These are phyloP conservation scores for Serrognathus titanus DNA, from an alignment of 2,888 invertebrate species.

Conservation along the genomic window DNA sequence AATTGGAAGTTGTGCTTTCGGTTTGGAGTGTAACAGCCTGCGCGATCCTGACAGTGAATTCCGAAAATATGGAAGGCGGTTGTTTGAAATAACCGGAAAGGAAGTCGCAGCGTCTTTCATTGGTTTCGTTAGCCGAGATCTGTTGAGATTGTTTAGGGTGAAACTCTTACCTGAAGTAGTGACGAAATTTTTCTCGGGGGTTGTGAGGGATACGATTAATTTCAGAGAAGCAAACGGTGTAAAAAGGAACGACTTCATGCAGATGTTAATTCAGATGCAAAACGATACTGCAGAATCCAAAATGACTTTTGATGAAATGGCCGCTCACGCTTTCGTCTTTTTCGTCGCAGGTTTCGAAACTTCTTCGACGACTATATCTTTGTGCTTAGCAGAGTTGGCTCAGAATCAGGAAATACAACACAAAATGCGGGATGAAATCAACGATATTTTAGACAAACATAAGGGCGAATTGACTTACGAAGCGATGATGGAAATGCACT, in stretches of 20 bases:
- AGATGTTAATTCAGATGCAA: slow-evolving; percentile 52
- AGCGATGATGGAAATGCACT: slow-evolving; percentile 32
- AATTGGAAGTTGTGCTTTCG: too few species aligned
- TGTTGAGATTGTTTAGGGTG: slow-evolving; percentile 7
- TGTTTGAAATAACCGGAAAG: slow-evolving; percentile 13
- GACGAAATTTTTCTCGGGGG: slow-evolving; percentile 47
- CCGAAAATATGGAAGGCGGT: too few species aligned
- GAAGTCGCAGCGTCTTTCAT: slow-evolving; percentile 14
- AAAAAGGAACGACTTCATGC: slow-evolving; percentile 54
- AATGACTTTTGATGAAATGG: slow-evolving; percentile 30
- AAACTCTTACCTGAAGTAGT: slow-evolving; percentile 28
- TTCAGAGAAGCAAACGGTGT: slow-evolving; percentile 49
- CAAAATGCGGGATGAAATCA: slow-evolving; percentile 46
- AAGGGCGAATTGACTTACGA: slow-evolving; percentile 33
- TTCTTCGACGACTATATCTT: slow-evolving; percentile 55
- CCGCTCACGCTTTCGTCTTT: slow-evolving; percentile 57
- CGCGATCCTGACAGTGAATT: too few species aligned
- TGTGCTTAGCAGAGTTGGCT: slow-evolving; percentile 55
- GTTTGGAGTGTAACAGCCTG: too few species aligned
- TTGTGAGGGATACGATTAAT: slow-evolving; percentile 47
- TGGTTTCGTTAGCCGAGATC: slow-evolving; percentile 19
- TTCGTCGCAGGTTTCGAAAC: slow-evolving; percentile 62
- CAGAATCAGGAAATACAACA: slow-evolving; percentile 47
- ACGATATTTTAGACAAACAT: slow-evolving; percentile 33
- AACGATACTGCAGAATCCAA: slow-evolving; percentile 6